Percentiles rank a stretch among this genome's conserved stretches.
Conservation (phyloP, 2,113 vertebrate species). For the Apodemus speciosus region DNA sequence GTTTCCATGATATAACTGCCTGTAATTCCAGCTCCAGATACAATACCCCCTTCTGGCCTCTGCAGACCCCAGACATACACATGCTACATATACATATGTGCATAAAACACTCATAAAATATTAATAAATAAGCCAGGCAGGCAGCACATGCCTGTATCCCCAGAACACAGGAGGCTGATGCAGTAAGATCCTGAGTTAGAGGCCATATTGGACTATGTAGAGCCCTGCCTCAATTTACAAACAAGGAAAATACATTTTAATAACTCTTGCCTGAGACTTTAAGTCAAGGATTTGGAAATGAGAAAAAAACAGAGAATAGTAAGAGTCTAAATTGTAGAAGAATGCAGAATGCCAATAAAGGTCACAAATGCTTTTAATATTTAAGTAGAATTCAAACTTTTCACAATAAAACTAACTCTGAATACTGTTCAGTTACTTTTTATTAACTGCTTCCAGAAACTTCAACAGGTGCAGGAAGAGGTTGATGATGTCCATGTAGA, state of each 20-base stretch:
- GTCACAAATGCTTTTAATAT: constrained; percentile 61
- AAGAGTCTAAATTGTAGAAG: constrained; percentile 18
- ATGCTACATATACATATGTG: background rate
- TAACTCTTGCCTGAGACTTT: background rate
- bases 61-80: too few species aligned
- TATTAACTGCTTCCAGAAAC: constrained; percentile 92
- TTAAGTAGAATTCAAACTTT: background rate
- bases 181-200: background rate
- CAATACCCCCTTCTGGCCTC: background rate
- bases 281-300: constrained; percentile 43
- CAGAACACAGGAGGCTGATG: background rate
- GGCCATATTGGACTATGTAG: background rate
- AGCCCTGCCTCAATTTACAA: background rate
- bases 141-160: background rate
- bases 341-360: constrained; percentile 32
- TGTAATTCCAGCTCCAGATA: background rate
- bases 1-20: too few species aligned
- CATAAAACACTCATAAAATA: background rate
- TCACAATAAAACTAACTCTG: constrained; percentile 37
- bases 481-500: constrained; percentile 97
- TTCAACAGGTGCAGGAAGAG: constrained; percentile 94
- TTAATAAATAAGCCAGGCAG: background rate
- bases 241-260: constrained; percentile 28
- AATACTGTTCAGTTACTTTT: constrained; percentile 85
- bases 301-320: background rate